Evolutionary conservation across 2,113 vertebrate species (phyloP), one percentile per base, ranked within the genome.

Genomic region (Tupaia chinensis): DNA sequence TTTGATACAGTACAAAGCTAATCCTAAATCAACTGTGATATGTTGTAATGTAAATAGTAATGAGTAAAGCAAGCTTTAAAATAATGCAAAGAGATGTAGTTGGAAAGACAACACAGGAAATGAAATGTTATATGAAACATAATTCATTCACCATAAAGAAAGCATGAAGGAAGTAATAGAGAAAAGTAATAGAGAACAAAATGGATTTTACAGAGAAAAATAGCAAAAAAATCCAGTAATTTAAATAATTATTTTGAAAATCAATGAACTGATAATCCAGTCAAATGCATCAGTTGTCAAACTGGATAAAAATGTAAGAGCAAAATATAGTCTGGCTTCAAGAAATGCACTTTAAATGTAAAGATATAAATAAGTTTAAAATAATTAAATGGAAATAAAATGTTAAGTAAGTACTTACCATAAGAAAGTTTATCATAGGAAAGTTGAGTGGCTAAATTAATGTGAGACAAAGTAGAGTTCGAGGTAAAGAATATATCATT

Each of bases 181-280:
- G 3, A 20, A 84, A 34, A 44, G 44, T 44, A 44, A 44, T 44
- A 44, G 44, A 44, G 44, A 61, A 70, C 14, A 23, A 29, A 54
- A 53, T 93, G 9, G 4, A 9, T 53, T 54, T 78, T 53, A 53
- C 23, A 70, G 32, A n/a, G n/a, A 66, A 60, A 88, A 63, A 76
- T 14, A 60, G 2, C 9, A 94, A 61, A 60, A 68, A 61, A 34
- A 20, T 60, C 3, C 9, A 83, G 68, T 69, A 53, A 77, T 77
- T 89, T 84, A 94, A 89, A 83, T 65, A 16, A 68, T 15, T 82
- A 76, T 17, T 54, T 60, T 82, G 19, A 69, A n/a, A 94, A 89
- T 82, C 60, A 89, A 82, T 76, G 60, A 82, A 68, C 54, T 25
- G 32, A 76, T 3, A 53, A 23, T 76, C 61, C 10, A 82, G 17